These are phyloP conservation scores for Achlya flavicornis DNA, from an alignment of 2,888 invertebrate species.

Conservation along the genomic window DNA sequence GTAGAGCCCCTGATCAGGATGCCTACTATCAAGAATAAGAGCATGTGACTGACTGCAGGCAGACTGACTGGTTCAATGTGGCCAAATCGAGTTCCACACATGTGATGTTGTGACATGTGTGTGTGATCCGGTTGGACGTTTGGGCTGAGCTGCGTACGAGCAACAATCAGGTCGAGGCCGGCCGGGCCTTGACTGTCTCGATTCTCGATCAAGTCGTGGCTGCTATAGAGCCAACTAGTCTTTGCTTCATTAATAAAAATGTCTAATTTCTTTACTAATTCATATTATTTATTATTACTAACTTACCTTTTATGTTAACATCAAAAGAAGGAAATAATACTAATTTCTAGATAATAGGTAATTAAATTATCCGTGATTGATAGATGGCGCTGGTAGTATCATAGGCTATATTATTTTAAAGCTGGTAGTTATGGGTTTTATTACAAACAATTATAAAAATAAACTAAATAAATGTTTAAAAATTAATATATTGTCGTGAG, in stretches of 20 bases:
- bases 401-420: not conserved
- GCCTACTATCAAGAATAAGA: slow-evolving; percentile 11
- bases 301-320: not conserved
- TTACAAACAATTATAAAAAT: not conserved
- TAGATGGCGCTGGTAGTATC: slow-evolving; percentile 47
- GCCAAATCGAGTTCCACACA: slow-evolving; percentile 45
- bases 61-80: slow-evolving; percentile 30
- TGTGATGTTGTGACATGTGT: slow-evolving; percentile 30
- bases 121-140: slow-evolving; percentile 56
- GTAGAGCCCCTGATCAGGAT: no score
- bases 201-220: slow-evolving; percentile 7
- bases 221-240: not conserved
- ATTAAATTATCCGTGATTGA: no score
- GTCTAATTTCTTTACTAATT: not conserved
- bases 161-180: slow-evolving; percentile 57
- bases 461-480: not conserved
- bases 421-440: slow-evolving; percentile 21
- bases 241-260: not conserved
- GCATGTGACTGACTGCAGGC: slow-evolving; percentile 23
- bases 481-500: slow-evolving; percentile 12
- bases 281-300: no score
- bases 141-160: slow-evolving; percentile 25
- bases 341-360: no score
- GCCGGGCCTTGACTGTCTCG: slow-evolving; percentile 29
- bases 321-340: not conserved